These are phyloP conservation scores for Cliona cf. orientalis DNA, from an alignment of 37 sponge, comb jelly and placozoan genomes.

Conservation along the genomic window DNA sequence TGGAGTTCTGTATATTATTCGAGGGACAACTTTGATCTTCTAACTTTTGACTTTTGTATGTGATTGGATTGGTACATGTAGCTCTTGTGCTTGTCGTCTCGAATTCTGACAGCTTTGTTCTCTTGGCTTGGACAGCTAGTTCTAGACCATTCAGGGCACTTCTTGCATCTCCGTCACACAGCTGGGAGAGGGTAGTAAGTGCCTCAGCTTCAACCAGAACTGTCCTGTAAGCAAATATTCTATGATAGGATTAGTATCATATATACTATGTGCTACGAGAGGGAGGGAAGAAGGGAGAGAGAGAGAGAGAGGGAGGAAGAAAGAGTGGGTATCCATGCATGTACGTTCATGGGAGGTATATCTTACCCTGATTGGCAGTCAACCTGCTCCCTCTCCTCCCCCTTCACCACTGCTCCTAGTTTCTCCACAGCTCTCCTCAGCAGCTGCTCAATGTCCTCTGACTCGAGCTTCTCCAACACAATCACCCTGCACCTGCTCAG, in stretches of 20 bases:
- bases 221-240: too few species aligned
- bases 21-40: neutral
- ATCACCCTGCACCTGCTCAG: constrained; percentile 59
- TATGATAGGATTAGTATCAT: too few species aligned
- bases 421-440: constrained; percentile 27
- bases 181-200: constrained; percentile 16
- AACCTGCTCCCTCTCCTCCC: too few species aligned
- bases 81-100: neutral
- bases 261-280: too few species aligned
- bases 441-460: constrained; percentile 12
- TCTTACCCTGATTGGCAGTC: too few species aligned
- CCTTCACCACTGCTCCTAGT: constrained; percentile 6
- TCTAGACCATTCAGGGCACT: constrained; percentile 62
- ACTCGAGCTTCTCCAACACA: constrained; percentile 37
- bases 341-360: too few species aligned
- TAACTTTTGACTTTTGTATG: too few species aligned
- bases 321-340: too few species aligned
- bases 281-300: too few species aligned
- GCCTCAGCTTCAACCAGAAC: constrained; percentile 28
- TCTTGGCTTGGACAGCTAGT: constrained; percentile 38
- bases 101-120: neutral
- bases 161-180: constrained; percentile 67
- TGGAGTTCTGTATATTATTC: neutral
- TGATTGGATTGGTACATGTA: too few species aligned
- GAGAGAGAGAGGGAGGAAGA: too few species aligned